Evolutionary conservation across 1,140 invertebrate species (phyloP), one percentile per base, ranked within the genome.

Genomic region (Drosophila eugracilis): DNA sequence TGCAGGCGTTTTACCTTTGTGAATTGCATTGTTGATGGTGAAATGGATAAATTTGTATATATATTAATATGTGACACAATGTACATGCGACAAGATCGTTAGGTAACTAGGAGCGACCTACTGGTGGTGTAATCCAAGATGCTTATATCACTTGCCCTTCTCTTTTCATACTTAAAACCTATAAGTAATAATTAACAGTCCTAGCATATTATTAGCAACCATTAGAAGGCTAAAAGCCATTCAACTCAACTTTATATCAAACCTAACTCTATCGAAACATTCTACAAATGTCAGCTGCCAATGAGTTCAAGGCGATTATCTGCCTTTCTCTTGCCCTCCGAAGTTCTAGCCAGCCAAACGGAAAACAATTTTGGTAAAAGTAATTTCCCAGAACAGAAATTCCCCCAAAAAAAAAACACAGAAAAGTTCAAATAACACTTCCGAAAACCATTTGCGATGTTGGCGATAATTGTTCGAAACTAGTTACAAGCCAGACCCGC

Each of bases 361-460:
- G 14, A 65, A 44, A 67, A 19, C 47, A 10, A 44, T 67, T 63
- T 58, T 37, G 24, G 21, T 12, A 55, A 49, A 60, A 71, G 50
- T 62, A 39, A 72, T 73, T 81, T 81, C 62, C 78, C 65, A 41
- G 48, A 70, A 54, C 57, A 32, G 26, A 39, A 65, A 42, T 32
- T 26, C 36, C 58, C 44, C 63, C n/a, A 15, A 28, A 63, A 58
- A 32, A 22, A 26, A 34, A 59, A 59, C 59, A 63, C 59, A 45
- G 24, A 67, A 83, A 81, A 83, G 78, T 83, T 83, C 69, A 78
- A 74, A 83, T 70, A 78, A 70, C 78, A 83, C 81, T 83, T 83
- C 78, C 78, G 78, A 78, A 83, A 83, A 78, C 78, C 78, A 83
- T 67, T 83, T 83, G 72, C 66, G 79, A 83, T 84, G 79, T 78